phyloP scores from a whole-genome alignment of 2,797 vertebrate species.

The Garrulus glandarius region DNA sequence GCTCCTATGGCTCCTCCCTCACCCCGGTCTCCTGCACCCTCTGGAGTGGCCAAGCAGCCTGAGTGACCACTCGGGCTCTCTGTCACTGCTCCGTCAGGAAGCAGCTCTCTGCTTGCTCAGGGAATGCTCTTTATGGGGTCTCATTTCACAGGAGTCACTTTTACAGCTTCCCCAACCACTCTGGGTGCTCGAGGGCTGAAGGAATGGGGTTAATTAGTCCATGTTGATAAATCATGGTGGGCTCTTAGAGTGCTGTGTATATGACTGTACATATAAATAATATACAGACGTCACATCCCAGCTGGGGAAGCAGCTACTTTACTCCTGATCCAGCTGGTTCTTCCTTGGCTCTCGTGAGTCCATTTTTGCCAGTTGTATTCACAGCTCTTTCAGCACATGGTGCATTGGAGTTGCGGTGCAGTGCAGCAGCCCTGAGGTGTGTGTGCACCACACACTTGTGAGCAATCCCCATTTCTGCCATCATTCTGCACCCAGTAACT shows the following conservation, averaged over 20 bases:
- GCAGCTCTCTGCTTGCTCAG: accelerated
- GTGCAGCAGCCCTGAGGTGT: not conserved
- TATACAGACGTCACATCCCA: accelerated
- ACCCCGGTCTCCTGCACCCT: not conserved
- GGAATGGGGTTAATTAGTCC: not conserved
- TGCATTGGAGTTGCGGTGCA: accelerated
- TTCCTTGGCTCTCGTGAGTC: not conserved
- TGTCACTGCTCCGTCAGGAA: accelerated
- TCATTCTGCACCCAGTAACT: not conserved
- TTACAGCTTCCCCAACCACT: not conserved
- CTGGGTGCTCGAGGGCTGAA: accelerated
- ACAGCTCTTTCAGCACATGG: not conserved
- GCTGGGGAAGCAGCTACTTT: not conserved
- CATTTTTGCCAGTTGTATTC: accelerated
- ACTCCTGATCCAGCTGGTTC: not conserved
- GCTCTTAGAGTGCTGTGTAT: accelerated
- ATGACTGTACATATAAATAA: no score
- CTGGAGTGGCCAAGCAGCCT: accelerated
- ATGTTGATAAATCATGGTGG: accelerated
- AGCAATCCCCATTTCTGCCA: not conserved
- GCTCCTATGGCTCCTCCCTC: not conserved
- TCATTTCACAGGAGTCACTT: not conserved
- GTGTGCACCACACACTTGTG: accelerated
- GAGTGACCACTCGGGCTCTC: not conserved
- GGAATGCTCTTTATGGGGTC: not conserved